Evolutionary conservation across 2,113 vertebrate species (phyloP), one percentile per base, ranked within the genome.

Genomic region (Mystacornis crossleyi): DNA sequence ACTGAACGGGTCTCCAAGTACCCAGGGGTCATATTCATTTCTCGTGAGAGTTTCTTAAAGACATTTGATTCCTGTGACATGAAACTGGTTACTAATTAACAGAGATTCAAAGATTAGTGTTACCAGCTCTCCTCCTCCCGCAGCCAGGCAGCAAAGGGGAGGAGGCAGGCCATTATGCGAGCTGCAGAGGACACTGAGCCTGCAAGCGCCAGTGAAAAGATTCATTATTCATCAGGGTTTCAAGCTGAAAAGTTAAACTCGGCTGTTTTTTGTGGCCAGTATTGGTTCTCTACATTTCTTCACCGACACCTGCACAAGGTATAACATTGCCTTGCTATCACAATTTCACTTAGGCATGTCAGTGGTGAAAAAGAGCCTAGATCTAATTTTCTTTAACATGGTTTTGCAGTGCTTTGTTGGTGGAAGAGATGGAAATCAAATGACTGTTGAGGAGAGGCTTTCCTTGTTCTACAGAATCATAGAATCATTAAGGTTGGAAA

Each of bases 81-180:
- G 60, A 93, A 94, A 45, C 65, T 65, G 85, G 94, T 97, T 97
- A 97, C 55, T 96, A 89, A 97, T 96, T 93, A 97, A 97, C 90
- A 90, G 85, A 93, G 55, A 96, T 93, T 74, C 55, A 75, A 88
- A 93, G 91, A 85, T 93, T 60, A 51, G 38, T 40, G 53, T 51
- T 86, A 83, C 48, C 0, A 0, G 67, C 86, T 91, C 84, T 93
- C 72, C 81, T 36, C 18, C 69, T 66, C 15, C 50, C 5, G 2
- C 10, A 2, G 43, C 33, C 53, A 50, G 36, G 23, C 34, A 4
- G n/a, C 1, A 3, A 70, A 14, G 12, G 81, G 69, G 74, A 58
- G 73, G 62, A 77, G 33, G 33, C 84, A 79, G 18, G 51, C 47
- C 57, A 42, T 80, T 75, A 65, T 18, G 19, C 12, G 55, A 48